phyloP scores from a whole-genome alignment of 2,797 vertebrate genomes.

The Columba guinea region DNA sequence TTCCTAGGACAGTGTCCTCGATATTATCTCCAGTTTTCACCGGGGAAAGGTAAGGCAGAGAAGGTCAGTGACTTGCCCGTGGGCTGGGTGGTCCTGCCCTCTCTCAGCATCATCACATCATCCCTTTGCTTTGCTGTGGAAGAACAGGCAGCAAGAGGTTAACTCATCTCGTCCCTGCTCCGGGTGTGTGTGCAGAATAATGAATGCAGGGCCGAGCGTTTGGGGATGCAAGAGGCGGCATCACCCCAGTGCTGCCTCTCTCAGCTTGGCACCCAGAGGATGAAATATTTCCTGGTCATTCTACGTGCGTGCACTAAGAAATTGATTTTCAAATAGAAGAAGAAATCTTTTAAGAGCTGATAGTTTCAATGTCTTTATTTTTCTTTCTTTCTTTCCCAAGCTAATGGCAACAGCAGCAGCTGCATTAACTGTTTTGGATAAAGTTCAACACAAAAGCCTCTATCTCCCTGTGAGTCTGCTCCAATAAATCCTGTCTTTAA shows the following conservation, averaged over 20 bases:
- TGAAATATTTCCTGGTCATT: neutral
- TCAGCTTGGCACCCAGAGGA: neutral
- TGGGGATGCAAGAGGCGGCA: neutral
- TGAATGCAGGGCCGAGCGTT: neutral
- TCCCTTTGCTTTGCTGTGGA: neutral
- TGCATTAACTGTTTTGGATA: conserved; percentile 55
- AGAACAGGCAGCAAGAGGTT: conserved; percentile 44
- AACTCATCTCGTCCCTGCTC: neutral
- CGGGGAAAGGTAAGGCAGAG: neutral
- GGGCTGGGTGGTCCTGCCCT: neutral
- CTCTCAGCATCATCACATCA: neutral
- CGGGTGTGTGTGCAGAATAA: neutral
- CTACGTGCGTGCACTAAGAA: neutral
- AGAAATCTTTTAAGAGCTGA: conserved; percentile 19
- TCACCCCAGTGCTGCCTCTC: neutral
- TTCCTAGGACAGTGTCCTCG: rapidly evolving
- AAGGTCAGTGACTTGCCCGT: neutral
- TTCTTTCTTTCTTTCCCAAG: neutral
- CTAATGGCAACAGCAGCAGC: conserved; percentile 36
- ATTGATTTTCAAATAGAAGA: neutral
- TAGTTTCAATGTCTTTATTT: neutral
- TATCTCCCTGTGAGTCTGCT: neutral
- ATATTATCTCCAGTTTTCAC: neutral
- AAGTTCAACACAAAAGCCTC: conserved; percentile 57
- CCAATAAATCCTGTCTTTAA: conserved; percentile 51